phyloP scores from a whole-genome alignment of 2,113 vertebrate species.

The Anoplopoma fimbria region DNA sequence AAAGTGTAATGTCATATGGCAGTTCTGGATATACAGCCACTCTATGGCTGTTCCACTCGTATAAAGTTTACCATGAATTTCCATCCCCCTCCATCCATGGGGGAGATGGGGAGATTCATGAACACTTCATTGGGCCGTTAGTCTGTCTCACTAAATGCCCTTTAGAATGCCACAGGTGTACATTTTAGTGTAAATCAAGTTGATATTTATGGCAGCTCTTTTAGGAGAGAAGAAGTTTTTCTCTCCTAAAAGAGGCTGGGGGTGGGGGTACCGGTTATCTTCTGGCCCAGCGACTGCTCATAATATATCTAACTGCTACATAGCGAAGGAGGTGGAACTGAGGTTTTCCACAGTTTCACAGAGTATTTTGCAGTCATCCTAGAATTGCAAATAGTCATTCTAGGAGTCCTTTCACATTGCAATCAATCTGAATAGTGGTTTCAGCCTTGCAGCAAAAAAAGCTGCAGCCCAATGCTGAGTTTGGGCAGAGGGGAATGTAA shows the following conservation, averaged over 20 bases:
- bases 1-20: constrained; percentile 63
- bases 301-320: constrained; percentile 67
- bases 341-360: constrained; percentile 57
- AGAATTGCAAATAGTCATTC: constrained; percentile 64
- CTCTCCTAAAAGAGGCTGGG: constrained; percentile 62
- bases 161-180: constrained; percentile 69
- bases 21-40: constrained; percentile 61
- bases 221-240: constrained; percentile 65
- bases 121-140: constrained; percentile 64
- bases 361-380: constrained; percentile 56
- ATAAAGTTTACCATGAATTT: constrained; percentile 69
- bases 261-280: constrained; percentile 61
- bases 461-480: constrained; percentile 26
- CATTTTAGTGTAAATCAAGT: constrained; percentile 72
- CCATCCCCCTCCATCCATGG: constrained; percentile 28
- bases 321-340: constrained; percentile 38
- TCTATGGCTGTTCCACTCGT: constrained; percentile 36
- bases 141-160: constrained; percentile 70
- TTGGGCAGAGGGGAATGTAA: constrained; percentile 61
- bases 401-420: constrained; percentile 54
- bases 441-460: constrained; percentile 40
- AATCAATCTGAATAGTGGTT: constrained; percentile 67
- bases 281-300: constrained; percentile 35
- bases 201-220: constrained; percentile 71
- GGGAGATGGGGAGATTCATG: constrained; percentile 67